Evolutionary conservation across 1,140 invertebrate species (phyloP).

Genomic region (Bombus turneri): DNA sequence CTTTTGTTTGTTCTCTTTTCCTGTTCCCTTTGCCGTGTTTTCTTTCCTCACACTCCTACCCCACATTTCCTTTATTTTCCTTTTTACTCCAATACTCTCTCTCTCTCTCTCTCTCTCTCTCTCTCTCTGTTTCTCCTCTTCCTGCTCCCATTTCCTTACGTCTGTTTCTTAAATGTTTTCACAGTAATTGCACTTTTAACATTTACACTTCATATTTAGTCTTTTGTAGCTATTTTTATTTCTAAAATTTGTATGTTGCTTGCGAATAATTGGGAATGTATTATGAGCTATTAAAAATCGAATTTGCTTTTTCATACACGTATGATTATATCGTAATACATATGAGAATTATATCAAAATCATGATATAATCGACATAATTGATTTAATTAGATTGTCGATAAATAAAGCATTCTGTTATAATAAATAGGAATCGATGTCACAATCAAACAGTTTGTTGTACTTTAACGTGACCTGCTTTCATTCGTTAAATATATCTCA

Average conservation of each 20-base stretch:
- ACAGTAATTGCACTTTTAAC: too few relatives aligned
- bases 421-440: conserved; percentile 50
- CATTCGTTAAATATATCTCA: conserved; percentile 58
- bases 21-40: too few relatives aligned
- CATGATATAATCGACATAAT: not conserved
- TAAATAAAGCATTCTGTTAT: conserved; percentile 36
- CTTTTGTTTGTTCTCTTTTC: too few relatives aligned
- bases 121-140: too few relatives aligned
- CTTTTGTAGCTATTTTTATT: not conserved
- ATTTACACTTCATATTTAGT: too few relatives aligned
- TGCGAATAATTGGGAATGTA: not conserved
- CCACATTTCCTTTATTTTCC: too few relatives aligned
- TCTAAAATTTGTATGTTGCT: not conserved
- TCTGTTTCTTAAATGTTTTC: too few relatives aligned
- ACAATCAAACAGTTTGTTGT: conserved; percentile 58
- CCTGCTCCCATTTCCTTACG: too few relatives aligned
- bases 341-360: too few relatives aligned
- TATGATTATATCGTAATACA: not conserved
- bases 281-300: not conserved
- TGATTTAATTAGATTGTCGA: not conserved
- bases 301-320: not conserved
- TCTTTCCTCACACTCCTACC: too few relatives aligned
- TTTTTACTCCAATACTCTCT: too few relatives aligned
- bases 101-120: too few relatives aligned
- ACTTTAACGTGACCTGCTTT: conserved; percentile 53